Percentiles rank a stretch among this genome's conserved stretches.
Conservation (phyloP, 2,113 vertebrate species). For the Rhagologus leucostigma region DNA sequence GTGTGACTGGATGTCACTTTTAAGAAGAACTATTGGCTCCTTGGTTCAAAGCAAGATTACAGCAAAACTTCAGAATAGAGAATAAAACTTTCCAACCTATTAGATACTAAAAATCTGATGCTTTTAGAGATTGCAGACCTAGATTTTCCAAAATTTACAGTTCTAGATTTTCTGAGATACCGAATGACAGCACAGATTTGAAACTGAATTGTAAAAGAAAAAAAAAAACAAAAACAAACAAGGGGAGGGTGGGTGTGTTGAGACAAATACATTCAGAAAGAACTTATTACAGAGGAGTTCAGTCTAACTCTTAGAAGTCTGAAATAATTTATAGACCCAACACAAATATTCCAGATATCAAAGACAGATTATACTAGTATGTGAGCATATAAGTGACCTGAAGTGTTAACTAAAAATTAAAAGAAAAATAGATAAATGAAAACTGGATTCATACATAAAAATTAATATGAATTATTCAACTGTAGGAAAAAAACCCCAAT, state of each 20-base stretch:
- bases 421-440: not conserved
- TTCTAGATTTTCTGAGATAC: not conserved
- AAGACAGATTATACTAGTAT: not conserved
- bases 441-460: not conserved
- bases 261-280: not conserved
- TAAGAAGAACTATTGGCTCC: not conserved
- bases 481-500: accelerated
- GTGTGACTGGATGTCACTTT: not conserved
- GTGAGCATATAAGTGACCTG: not conserved
- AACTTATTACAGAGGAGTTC: not conserved
- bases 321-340: not conserved
- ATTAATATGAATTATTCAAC: not conserved
- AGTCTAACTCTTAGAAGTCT: not conserved
- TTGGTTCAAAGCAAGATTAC: not conserved
- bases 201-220: not conserved
- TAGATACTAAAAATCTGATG: not conserved
- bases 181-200: not conserved
- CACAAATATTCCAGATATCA: not conserved
- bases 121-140: not conserved
- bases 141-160: not conserved
- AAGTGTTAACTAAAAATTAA: not conserved
- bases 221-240: not conserved
- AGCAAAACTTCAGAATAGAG: not conserved
- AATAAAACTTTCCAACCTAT: not conserved
- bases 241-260: not conserved